Percentiles rank a stretch among this genome's conserved stretches.
phyloP scores from a whole-genome alignment of 2,797 vertebrate genomes.

The Clarias fuscus region DNA sequence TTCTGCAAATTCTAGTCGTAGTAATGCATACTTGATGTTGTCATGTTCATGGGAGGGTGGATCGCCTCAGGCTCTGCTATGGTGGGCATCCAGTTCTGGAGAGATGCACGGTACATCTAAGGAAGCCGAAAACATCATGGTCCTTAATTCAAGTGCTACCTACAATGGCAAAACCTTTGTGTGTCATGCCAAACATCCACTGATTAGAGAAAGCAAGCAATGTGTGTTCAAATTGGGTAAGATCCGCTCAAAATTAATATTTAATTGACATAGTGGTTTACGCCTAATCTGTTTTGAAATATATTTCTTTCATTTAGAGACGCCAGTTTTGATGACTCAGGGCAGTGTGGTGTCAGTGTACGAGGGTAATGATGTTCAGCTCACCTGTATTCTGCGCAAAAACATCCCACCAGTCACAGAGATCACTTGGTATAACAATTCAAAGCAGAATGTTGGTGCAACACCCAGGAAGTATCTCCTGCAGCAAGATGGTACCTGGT shows the following conservation, averaged over 20 bases:
- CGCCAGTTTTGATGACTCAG: slow-evolving; percentile 75
- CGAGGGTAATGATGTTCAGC: slow-evolving; percentile 79
- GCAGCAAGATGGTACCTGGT: slow-evolving; percentile 72
- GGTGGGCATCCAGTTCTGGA: slow-evolving; percentile 75
- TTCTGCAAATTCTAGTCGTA: slow-evolving; percentile 71
- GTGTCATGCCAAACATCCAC: slow-evolving; percentile 80
- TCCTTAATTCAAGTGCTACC: slow-evolving; percentile 71
- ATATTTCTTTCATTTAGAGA: slow-evolving; percentile 66
- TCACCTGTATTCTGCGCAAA: slow-evolving; percentile 75
- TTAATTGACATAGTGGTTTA: not conserved
- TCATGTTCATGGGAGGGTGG: slow-evolving; percentile 87
- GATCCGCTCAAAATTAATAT: slow-evolving; percentile 17
- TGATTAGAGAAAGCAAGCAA: slow-evolving; percentile 64
- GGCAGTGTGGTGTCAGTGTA: slow-evolving; percentile 77
- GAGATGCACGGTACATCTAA: slow-evolving; percentile 63
- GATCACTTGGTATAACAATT: slow-evolving; percentile 81
- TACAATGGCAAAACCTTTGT: slow-evolving; percentile 76
- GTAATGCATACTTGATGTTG: slow-evolving; percentile 80
- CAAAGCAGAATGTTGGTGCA: slow-evolving; percentile 67
- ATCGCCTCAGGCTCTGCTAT: slow-evolving; percentile 73
- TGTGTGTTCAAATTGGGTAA: slow-evolving; percentile 83
- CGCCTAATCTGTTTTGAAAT: not conserved
- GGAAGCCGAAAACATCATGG: slow-evolving; percentile 71
- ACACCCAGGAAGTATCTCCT: slow-evolving; percentile 75
- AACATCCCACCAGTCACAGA: slow-evolving; percentile 65